A percentile compares a stretch with the other conserved stretches of the same genome.
Conservation (phyloP, 2,113 vertebrate genomes). For the Hippopotamus amphibius region DNA sequence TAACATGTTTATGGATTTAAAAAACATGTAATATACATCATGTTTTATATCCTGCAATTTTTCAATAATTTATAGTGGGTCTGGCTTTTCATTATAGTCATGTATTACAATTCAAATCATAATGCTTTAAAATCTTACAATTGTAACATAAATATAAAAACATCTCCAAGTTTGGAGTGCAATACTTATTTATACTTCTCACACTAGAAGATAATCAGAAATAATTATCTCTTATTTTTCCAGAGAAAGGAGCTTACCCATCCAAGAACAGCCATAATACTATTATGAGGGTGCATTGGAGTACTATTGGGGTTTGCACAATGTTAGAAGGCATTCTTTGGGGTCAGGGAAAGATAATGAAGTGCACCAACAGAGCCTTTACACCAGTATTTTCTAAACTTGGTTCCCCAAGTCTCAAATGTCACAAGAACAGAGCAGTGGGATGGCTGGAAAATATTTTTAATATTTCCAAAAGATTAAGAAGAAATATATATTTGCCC, state of each 20-base stretch:
- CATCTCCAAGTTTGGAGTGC: neutral
- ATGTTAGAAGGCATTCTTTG: neutral
- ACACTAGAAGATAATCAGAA: neutral
- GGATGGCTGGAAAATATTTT: neutral
- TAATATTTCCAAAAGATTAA: neutral
- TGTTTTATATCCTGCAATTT: neutral
- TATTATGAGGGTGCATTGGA: neutral
- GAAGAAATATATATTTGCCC: neutral
- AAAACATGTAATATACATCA: neutral
- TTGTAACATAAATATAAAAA: slow-evolving; percentile 19
- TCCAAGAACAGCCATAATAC: neutral
- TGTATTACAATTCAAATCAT: neutral
- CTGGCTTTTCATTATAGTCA: neutral
- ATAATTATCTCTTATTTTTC: neutral
- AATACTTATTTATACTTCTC: neutral
- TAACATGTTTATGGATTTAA: neutral
- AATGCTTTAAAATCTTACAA: neutral
- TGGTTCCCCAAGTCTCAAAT: neutral
- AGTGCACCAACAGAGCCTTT: neutral
- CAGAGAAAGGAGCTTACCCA: neutral
- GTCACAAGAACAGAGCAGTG: neutral
- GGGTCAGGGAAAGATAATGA: neutral
- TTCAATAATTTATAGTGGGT: neutral
- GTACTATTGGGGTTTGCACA: too few species aligned
- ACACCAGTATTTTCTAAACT: neutral